Base-by-base conservation (phyloP, 2,113 vertebrate genomes). In the Maccullochella peelii region DNA sequence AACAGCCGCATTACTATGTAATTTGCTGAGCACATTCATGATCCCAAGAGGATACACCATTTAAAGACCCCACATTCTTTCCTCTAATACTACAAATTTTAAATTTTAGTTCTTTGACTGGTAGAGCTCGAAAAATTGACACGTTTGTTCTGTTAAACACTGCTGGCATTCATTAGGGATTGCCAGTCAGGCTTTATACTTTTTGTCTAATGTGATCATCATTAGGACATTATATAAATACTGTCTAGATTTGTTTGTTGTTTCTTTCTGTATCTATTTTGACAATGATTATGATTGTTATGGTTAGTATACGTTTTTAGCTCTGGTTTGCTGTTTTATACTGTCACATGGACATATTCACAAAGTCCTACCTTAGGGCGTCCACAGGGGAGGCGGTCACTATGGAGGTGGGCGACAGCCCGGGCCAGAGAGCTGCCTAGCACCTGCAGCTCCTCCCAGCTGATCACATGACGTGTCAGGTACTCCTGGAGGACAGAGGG, bases 351-450 rank as follows among this genome's bases (percentile, higher is more conserved):
- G 2, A 66, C 1, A 20, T 16, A 40, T 25, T 27, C 20, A 72
- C n/a, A 36, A 20, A 15, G 68, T 78, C 61, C 3, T 57, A 93
- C 92, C 89, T 99, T 99, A 49, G 97, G 95, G 27, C 97, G 95
- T 73, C 98, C 97, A 16, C 96, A 98, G 0, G 95, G 94, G 0
- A 97, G 98, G 73, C 95, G 96, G 82, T 99, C 98, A 1, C 97
- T 97, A 66, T 99, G 98, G 18, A 99, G 96, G 84, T 99, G 98
- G 1, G 98, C 97, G 1, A 99, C 96, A 4, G 96, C 97, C 5
- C 93, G 84, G 50, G 97, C 96, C 36, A 99, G 92, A 27, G 97
- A 99, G 69, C 95, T 93, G 1, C 97, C 97, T 81, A 99, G 89
- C 74, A 96, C 94, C 91, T 96, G 95, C 54, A 99, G 95, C 86